Conservation (phyloP, 2,113 vertebrate species). For the Pionites leucogaster region DNA sequence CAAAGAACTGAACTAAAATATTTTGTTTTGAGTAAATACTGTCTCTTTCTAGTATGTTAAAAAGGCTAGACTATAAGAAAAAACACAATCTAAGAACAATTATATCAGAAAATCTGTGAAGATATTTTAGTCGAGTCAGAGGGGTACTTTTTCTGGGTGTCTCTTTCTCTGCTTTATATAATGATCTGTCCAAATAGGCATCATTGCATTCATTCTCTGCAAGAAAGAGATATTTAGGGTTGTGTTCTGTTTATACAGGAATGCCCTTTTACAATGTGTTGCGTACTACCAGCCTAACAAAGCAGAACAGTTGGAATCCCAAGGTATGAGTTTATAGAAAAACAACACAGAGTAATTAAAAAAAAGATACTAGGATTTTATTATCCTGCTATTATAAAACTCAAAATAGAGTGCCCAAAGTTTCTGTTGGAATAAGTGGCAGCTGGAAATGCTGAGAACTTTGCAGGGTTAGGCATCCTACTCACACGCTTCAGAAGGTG, state of each 20-base stretch:
- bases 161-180: not conserved
- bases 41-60: not conserved
- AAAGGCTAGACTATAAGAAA: not conserved
- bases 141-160: not conserved
- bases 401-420: not conserved
- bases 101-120: not conserved
- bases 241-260: not conserved
- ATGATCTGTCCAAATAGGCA: not conserved
- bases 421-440: not conserved
- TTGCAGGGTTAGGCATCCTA: not conserved
- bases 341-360: not conserved
- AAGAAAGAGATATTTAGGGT: not conserved
- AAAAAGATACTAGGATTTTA: not conserved
- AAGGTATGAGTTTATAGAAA: not conserved
- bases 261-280: not conserved
- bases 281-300: not conserved
- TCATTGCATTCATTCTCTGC: not conserved
- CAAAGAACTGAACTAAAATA: slow-evolving; percentile 1
- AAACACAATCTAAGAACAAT: not conserved
- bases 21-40: not conserved
- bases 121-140: not conserved
- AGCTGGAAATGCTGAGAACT: not conserved
- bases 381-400: not conserved
- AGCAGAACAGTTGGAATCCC: not conserved
- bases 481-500: not conserved